These are phyloP conservation scores for Phasia obesa DNA, from an alignment of 2,888 invertebrate genomes.

Conservation along the genomic window DNA sequence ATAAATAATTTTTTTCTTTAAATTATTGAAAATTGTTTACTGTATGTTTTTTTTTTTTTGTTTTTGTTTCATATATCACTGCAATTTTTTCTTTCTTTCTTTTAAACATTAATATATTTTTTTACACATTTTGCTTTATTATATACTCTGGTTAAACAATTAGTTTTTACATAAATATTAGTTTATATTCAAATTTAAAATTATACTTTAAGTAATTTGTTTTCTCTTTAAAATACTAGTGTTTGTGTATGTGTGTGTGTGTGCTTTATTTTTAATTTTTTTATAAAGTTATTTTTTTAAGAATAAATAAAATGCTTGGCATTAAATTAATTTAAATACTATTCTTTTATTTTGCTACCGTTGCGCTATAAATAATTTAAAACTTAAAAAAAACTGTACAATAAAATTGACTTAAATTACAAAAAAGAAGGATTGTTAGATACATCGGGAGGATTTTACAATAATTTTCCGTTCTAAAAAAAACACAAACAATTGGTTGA, in stretches of 20 bases:
- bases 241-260: conserved; percentile 33
- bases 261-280: conserved; percentile 39
- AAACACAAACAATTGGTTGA: too few relatives aligned
- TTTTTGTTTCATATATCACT: conserved; percentile 21
- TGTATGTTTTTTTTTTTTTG: neutral
- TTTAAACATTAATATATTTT: neutral
- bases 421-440: conserved; percentile 34
- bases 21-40: conserved; percentile 10
- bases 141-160: neutral
- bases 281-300: conserved; percentile 50
- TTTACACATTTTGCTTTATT: neutral
- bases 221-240: conserved; percentile 35
- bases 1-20: too few relatives aligned
- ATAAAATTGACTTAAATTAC: conserved; percentile 63
- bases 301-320: conserved; percentile 69
- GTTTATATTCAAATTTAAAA: neutral
- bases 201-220: conserved; percentile 33
- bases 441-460: neutral
- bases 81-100: neutral
- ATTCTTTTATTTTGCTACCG: conserved; percentile 30
- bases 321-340: conserved; percentile 67
- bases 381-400: conserved; percentile 49
- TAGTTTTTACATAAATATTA: conserved; percentile 22
- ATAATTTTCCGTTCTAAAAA: too few relatives aligned
- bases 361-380: conserved; percentile 31